phyloP scores from a whole-genome alignment of 2,888 invertebrate species.

The Apotomis turbidana region DNA sequence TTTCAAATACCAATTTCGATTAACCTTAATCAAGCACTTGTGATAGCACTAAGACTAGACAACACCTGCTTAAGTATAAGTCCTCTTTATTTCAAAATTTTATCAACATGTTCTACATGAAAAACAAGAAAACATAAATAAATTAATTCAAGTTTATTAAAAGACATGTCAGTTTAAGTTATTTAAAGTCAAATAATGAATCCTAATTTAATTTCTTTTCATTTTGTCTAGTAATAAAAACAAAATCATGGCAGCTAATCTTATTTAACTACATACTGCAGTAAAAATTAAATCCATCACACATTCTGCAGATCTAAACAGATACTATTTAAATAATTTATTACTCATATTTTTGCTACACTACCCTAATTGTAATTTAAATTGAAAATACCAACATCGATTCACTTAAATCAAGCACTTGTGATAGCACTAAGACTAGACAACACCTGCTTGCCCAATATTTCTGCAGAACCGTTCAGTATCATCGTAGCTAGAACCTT shows the following conservation, averaged over 20 bases:
- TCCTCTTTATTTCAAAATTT: not conserved
- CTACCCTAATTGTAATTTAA: not conserved
- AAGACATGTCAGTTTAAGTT: conserved; percentile 8
- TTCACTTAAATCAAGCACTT: conserved; percentile 1
- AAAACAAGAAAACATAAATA: not conserved
- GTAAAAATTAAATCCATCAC: not conserved
- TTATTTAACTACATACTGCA: not conserved
- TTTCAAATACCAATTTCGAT: not conserved
- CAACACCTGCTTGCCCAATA: conserved; percentile 68
- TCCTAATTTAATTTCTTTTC: not conserved
- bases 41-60: conserved; percentile 59
- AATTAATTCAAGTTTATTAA: not conserved
- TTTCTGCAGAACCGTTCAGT: conserved; percentile 60
- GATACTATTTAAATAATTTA: not conserved
- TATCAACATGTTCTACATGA: conserved; percentile 3
- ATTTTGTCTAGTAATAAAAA: not conserved
- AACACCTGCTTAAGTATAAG: conserved; percentile 58
- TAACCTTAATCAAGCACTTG: not conserved
- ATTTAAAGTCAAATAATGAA: conserved; percentile 6
- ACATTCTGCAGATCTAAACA: not conserved
- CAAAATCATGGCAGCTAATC: not conserved
- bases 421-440: conserved; percentile 59
- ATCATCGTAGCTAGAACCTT: conserved; percentile 65
- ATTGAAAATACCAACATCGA: not conserved
- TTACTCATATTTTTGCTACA: not conserved